Evolutionary conservation across 2,113 vertebrate species (phyloP).

Genomic region (Mastomys natalensis): DNA sequence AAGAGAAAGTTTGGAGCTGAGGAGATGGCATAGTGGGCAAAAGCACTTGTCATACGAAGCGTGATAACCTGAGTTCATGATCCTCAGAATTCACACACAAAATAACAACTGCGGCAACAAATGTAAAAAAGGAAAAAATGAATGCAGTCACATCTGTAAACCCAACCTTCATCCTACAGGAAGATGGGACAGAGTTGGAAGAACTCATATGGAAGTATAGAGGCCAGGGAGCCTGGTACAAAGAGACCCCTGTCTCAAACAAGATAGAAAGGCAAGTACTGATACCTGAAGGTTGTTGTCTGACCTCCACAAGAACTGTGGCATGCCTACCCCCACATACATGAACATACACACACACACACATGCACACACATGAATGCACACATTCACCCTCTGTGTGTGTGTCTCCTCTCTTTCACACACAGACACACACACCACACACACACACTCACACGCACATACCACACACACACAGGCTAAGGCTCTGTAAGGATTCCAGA

Average conservation of each 20-base stretch:
- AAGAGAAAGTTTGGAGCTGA: background rate
- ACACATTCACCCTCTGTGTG: background rate
- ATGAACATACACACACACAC: background rate
- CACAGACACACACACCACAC: background rate
- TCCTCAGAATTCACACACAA: background rate
- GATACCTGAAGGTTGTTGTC: background rate
- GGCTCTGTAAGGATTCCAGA: background rate
- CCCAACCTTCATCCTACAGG: background rate
- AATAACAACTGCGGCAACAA: background rate
- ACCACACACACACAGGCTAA: background rate
- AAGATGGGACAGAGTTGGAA: background rate
- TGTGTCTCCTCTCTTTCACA: background rate
- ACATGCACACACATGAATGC: background rate
- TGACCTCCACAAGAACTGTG: background rate
- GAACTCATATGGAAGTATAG: background rate
- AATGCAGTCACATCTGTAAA: background rate
- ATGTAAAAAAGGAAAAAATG: background rate
- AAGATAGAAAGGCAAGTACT: background rate
- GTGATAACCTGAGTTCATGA: background rate
- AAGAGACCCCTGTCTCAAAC: background rate
- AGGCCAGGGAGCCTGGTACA: background rate
- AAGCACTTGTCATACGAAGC: background rate
- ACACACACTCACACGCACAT: background rate
- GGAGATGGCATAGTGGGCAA: background rate
- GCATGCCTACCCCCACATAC: background rate